Evolutionary conservation across 2,113 vertebrate genomes (phyloP), one percentile per base, ranked within the genome.

Genomic region (Ceyx cyanopectus): DNA sequence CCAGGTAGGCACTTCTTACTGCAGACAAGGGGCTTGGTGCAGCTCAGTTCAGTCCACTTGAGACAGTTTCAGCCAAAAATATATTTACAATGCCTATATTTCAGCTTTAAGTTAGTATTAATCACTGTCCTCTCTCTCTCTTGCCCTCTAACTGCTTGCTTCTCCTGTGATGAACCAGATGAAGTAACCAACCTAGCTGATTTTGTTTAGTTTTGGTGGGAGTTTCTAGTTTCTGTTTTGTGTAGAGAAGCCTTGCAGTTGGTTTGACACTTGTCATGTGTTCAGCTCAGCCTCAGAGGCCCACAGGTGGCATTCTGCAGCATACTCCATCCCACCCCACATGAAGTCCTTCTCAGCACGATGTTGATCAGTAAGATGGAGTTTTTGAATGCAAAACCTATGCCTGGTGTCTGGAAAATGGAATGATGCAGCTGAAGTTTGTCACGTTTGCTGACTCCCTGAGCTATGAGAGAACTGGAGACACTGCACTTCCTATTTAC

Each of bases 401-500:
- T 61, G 29, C 14, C n/a, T 20, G 4, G 58, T 30, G 20, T 74
- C 41, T 87, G 46, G 61, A 50, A 75, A 58, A 41, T 2, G 57
- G 50, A 57, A n/a, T 27, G 4, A 65, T 51, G n/a, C 29, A 61
- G 72, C n/a, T 61, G 61, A 54, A 51, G 24, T 83, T 83, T 86
- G 51, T 48, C 68, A 60, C 34, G 54, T 63, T 83, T 77, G 43
- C 53, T 89, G 66, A 15, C 10, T 81, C 18, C 70, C 43, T 6
- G 1, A 40, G 32, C 20, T 20, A 29, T 3, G 18, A 53, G 37
- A 54, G 46, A 87, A 62, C 13, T 37, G 30, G 62, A 70, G 53
- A 45, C 0, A 0, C 27, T 62, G 57, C 27, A 62, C 43, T 54
- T 67, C 0, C 0, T 27, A 10, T 82, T 75, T 34, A 30, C 17